A percentile compares a stretch with the other conserved stretches of the same genome.
Evolutionary conservation across 2,888 invertebrate species (phyloP).

Genomic region (Polymixis lichenea): DNA sequence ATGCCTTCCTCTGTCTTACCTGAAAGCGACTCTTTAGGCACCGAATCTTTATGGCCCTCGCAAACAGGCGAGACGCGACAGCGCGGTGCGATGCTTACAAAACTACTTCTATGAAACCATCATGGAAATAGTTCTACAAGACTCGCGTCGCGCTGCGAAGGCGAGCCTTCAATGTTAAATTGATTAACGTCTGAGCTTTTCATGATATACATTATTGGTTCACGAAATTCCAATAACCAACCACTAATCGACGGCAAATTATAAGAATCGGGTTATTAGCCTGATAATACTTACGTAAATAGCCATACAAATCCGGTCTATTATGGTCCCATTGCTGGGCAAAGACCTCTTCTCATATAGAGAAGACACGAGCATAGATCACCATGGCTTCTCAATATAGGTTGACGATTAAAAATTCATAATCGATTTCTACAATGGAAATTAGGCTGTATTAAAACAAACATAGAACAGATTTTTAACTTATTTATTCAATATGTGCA

Average conservation of each 20-base stretch:
- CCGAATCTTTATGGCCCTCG: not conserved
- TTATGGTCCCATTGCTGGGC: not conserved
- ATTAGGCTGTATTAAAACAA: constrained; percentile 54
- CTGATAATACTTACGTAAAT: not conserved
- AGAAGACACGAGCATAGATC: not conserved
- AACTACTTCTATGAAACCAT: too few relatives aligned
- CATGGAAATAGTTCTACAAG: too few relatives aligned
- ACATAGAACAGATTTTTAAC: constrained; percentile 70
- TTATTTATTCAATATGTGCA: constrained; percentile 88
- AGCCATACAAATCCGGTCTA: not conserved
- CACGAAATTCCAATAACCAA: not conserved
- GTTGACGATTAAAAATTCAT: not conserved
- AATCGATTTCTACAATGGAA: not conserved
- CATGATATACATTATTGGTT: not conserved
- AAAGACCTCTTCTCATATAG: not conserved
- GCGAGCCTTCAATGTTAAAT: too few relatives aligned
- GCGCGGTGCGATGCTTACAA: too few relatives aligned
- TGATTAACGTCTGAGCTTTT: not conserved
- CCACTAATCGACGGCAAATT: not conserved
- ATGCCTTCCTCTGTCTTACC: not conserved
- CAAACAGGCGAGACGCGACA: too few relatives aligned
- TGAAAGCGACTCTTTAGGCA: not conserved
- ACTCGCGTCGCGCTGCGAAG: too few relatives aligned
- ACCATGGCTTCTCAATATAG: not conserved
- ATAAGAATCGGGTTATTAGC: not conserved